Base-by-base conservation (phyloP, 2,113 vertebrate genomes). In the Hippocampus comes region DNA sequence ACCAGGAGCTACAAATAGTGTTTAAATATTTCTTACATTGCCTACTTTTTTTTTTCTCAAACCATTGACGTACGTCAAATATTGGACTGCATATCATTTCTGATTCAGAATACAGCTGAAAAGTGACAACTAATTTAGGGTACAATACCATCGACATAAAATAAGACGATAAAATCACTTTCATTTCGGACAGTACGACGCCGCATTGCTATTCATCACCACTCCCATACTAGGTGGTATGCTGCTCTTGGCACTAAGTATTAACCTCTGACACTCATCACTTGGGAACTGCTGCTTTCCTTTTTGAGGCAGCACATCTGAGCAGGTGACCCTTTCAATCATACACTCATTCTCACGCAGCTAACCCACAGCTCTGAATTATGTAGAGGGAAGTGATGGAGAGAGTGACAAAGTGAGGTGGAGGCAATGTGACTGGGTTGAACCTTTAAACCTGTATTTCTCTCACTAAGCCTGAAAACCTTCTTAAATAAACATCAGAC, bases 401-500 rank as follows among this genome's bases (percentile, higher is more conserved):
- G 21, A 9, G 51, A 7, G 49, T 20, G 21, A 55, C 21, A n/a
- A 55, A 55, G 53, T 55, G 53, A 10, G 21, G 20, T 55, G 53
- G 53, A n/a, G 21, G 21, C 9, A 55, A 55, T 55, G 53, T 23
- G 53, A 55, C 21, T n/a, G 53, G 53, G 53, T 9, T n/a, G 53
- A 23, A 55, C 53, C 21, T 55, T 55, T n/a, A 55, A 55, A 55
- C 53, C 53, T 55, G 53, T n/a, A 23, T 55, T 18, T 18, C 18
- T 51, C 49, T 38, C 34, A 51, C 18, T 20, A 18, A 7, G 53
- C 21, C 21, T 23, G 20, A 65, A 75, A 77, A 65, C 46, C n/a
- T 67, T 61, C 83, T 84, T 84, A 86, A 84, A 87, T 83, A 86
- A 89, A 84, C 80, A 86, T 83, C 71, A 86, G 77, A 74, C 27